Base-by-base conservation (phyloP, 2,113 vertebrate species). In the Istiophorus platypterus region DNA sequence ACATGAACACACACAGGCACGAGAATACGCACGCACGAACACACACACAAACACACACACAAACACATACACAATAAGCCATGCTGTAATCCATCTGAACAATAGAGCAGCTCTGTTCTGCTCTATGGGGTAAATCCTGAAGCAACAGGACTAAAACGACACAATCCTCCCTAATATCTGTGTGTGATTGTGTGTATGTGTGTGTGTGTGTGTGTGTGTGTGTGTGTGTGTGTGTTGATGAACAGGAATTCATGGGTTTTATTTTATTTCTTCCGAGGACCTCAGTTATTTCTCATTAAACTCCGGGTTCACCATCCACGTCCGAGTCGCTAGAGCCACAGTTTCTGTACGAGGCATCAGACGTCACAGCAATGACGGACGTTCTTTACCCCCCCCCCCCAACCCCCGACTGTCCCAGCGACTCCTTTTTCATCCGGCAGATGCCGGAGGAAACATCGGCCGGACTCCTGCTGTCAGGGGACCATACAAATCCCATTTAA, bases 51-150 rank as follows among this genome's bases (percentile, higher is more conserved):
- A 57, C 49, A 14, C 67, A 22, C 70, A 59, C 17, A 31, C 72
- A 57, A 56, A 67, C 42, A 62, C 54, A 17, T 4, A 54, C 18
- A 64, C 39, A 42, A 52, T 85, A 78, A 85, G 45, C 54, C 52
- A 15, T 45, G 47, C 47, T 37, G 59, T 90, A 90, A 90, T 87
- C 88, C 82, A 72, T n/a, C 61, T 34, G 79, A 78, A 90, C 80
- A 77, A 87, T 85, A 39, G 29, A 82, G 79, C 74, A 3, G 88
- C 72, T 86, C 75, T 71, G 80, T 77, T 84, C 80, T 72, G 71
- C 79, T 13, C 75, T 42, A 18, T 63, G 27, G 76, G 63, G 82
- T 67, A 70, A 80, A 78, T 72, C 72, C 76, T 61, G 49, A 14
- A 57, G 26, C 59, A 64, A 66, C 12, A 62, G 45, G 20, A 74